Conservation (phyloP, 1,140 invertebrate genomes). For the Drosophila cardini region DNA sequence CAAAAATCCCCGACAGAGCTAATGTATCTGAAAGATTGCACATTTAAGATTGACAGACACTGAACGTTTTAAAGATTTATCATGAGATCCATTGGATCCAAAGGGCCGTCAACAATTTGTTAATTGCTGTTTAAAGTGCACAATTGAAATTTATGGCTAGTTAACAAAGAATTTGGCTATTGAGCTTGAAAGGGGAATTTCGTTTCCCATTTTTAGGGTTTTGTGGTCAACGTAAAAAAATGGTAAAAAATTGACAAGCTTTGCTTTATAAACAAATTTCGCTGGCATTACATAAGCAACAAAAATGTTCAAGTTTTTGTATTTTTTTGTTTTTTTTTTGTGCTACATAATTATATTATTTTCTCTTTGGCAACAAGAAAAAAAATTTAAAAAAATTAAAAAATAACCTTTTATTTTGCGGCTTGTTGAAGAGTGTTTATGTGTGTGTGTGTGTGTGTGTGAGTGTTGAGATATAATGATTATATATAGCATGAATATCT, state of each 20-base stretch:
- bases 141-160: constrained; percentile 30
- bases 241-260: constrained; percentile 18
- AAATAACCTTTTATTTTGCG: constrained; percentile 50
- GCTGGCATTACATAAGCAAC: constrained; percentile 37
- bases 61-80: constrained; percentile 34
- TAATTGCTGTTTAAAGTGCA: constrained; percentile 27
- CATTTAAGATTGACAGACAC: constrained; percentile 22
- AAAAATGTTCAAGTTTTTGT: constrained; percentile 22
- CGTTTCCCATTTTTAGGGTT: not conserved
- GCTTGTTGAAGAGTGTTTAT: constrained; percentile 6
- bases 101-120: constrained; percentile 31
- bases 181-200: constrained; percentile 5
- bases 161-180: constrained; percentile 46
- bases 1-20: constrained; percentile 10
- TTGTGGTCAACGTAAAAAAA: constrained; percentile 7
- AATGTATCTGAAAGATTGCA: constrained; percentile 31
- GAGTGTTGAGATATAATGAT: constrained; percentile 59
- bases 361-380: constrained; percentile 51
- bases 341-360: constrained; percentile 52
- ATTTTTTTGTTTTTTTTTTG: constrained; percentile 22
- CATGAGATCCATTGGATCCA: constrained; percentile 21
- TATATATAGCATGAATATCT: constrained; percentile 63
- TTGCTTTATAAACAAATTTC: constrained; percentile 46
- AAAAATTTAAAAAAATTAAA: constrained; percentile 27
- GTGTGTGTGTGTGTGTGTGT: constrained; percentile 12